Evolutionary conservation across 2,888 invertebrate genomes (phyloP), one percentile per base, ranked within the genome.

Genomic region (Rhorus exstirpatorius): DNA sequence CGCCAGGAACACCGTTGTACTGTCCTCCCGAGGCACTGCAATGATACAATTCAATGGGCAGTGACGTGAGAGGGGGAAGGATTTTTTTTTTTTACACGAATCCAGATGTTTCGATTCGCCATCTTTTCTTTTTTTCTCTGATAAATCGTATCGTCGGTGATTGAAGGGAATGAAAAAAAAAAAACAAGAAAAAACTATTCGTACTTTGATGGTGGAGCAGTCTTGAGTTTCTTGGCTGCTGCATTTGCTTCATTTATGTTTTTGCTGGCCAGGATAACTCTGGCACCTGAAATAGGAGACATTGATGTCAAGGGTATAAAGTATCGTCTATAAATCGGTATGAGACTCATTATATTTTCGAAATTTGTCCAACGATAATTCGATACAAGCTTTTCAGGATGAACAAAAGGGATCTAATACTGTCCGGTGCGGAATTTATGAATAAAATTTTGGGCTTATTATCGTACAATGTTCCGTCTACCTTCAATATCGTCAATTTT

Each of bases 231-330:
- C 31, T 91, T 89, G 6, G 92, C 91, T 12, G 94, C 94, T 60
- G 87, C 87, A 41, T 93, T 90, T 0, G 93, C 94, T 81, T 92
- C 93, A 7, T 87, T 86, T 1, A 93, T n/a, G 87, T 94, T 92
- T 81, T 95, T 89, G 86, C 94, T 94, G 1, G 94, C 95, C 84
- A 95, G 84, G 70, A 95, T 93, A 1, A 91, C 91, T 85, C 89
- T 85, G 4, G 91, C 91, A 70, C 92, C 92, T 90, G 24, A 6
- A 79, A 61, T 21, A 35, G 61, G 19, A 10, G 41, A n/a, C n/a
- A n/a, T n/a, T 24, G 14, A 14, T 41, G n/a, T 12, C 10, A 31
- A 31, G 10, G 7, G 26, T 26, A n/a, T n/a, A n/a, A 53, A 53
- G 21, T n/a, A 26, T n/a, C 3, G 26, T 26, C 1, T 3, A 65